phyloP scores from a whole-genome alignment of 2,113 vertebrate genomes.

The Tychaedon coryphoeus region DNA sequence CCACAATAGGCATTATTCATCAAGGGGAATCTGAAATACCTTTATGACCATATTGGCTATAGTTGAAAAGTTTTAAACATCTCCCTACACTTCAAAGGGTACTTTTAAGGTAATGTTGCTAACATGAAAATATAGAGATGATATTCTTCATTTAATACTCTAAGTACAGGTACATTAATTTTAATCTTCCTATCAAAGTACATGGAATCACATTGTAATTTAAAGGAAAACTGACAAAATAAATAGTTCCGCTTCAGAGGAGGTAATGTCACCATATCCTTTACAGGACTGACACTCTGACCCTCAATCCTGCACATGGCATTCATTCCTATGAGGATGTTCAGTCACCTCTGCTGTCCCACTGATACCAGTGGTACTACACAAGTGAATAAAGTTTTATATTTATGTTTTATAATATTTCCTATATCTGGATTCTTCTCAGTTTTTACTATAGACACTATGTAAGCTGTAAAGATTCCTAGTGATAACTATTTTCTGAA shows the following conservation, averaged over 20 bases:
- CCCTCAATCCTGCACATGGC: not conserved
- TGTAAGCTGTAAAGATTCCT: not conserved
- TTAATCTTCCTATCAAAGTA: not conserved
- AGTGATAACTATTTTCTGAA: not conserved
- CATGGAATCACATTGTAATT: not conserved
- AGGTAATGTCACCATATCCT: not conserved
- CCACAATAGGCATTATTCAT: not conserved
- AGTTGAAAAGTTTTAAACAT: not conserved
- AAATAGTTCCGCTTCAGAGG: not conserved
- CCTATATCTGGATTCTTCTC: not conserved
- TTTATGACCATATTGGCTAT: not conserved
- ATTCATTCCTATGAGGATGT: not conserved
- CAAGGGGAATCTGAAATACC: not conserved
- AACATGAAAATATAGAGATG: not conserved
- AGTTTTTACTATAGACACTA: not conserved
- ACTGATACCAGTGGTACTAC: not conserved
- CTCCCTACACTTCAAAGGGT: not conserved
- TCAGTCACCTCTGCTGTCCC: not conserved
- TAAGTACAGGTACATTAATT: not conserved
- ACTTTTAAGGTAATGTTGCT: not conserved
- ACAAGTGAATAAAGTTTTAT: not conserved
- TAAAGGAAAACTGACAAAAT: not conserved
- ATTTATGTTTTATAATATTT: not conserved
- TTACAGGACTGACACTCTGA: not conserved
- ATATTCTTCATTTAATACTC: not conserved